Conservation (phyloP, 1,140 invertebrate genomes). For the Magallana angulata region DNA sequence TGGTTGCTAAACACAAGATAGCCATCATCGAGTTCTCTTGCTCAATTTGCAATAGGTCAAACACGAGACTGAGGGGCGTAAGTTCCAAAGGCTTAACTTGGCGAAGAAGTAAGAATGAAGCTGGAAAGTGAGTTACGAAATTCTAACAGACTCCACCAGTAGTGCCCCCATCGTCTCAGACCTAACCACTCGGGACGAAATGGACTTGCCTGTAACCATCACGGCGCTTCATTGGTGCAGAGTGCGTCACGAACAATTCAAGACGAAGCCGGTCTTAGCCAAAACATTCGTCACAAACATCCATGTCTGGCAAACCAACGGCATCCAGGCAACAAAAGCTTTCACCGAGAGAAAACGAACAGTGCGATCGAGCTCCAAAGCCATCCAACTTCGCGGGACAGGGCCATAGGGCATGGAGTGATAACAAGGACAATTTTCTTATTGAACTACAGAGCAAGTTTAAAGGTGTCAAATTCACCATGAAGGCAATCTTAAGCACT, state of each 20-base stretch:
- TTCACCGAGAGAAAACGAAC: not conserved
- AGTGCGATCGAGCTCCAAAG: not conserved
- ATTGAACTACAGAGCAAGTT: not conserved
- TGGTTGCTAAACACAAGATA: not conserved
- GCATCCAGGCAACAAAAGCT: too few relatives aligned
- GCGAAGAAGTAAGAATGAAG: too few relatives aligned
- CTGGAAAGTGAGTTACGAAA: too few relatives aligned
- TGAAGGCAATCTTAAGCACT: not conserved
- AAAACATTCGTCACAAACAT: too few relatives aligned
- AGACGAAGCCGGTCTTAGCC: too few relatives aligned
- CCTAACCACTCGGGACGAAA: not conserved
- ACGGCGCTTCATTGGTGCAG: not conserved
- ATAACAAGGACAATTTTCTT: not conserved
- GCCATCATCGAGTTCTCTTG: not conserved
- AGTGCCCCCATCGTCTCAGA: not conserved
- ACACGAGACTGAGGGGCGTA: not conserved
- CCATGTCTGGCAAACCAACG: too few relatives aligned
- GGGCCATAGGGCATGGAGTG: too few relatives aligned
- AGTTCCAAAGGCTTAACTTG: not conserved
- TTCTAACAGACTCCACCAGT: too few relatives aligned
- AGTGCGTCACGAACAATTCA: not conserved
- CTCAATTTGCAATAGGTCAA: not conserved
- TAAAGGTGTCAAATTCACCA: not conserved
- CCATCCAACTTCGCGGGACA: not conserved
- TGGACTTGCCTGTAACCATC: not conserved